These are phyloP conservation scores for Galago senegalensis DNA, from an alignment of 2,797 vertebrate genomes.

Conservation along the genomic window DNA sequence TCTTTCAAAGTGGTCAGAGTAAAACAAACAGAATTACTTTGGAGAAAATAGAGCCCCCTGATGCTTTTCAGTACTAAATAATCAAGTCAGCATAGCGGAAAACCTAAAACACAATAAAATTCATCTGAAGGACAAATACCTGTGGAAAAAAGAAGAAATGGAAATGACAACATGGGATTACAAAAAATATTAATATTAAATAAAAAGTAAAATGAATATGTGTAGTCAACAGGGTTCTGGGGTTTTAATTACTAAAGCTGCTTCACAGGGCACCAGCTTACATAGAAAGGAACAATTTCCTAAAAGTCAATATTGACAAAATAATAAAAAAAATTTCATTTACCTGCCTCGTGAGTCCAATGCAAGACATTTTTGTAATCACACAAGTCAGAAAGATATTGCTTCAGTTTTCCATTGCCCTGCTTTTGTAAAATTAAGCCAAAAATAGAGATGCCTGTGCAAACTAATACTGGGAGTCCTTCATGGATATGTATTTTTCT, in stretches of 20 bases:
- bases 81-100: constrained; percentile 38
- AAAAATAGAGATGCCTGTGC: constrained; percentile 66
- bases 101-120: constrained; percentile 54
- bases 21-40: neutral
- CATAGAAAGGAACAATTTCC: constrained; percentile 70
- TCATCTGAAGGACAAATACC: constrained; percentile 38
- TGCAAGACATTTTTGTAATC: constrained; percentile 66
- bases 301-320: constrained; percentile 78
- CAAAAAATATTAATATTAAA: constrained; percentile 72
- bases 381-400: constrained; percentile 67
- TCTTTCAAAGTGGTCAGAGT: constrained; percentile 35
- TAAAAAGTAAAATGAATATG: constrained; percentile 71
- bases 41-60: constrained; percentile 31
- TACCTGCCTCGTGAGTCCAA: constrained; percentile 63
- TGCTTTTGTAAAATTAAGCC: constrained; percentile 68
- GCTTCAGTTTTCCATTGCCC: constrained; percentile 63
- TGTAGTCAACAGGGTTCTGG: constrained; percentile 50
- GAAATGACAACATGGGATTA: neutral
- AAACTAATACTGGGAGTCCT: constrained; percentile 61
- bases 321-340: constrained; percentile 75
- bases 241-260: constrained; percentile 71
- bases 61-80: constrained; percentile 46
- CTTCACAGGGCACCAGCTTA: constrained; percentile 64
- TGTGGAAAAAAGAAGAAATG: constrained; percentile 38
- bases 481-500: constrained; percentile 59